Conservation (phyloP, 30 jellyfish, hydroid and myxozoan species). For the Turritopsis rubra region DNA sequence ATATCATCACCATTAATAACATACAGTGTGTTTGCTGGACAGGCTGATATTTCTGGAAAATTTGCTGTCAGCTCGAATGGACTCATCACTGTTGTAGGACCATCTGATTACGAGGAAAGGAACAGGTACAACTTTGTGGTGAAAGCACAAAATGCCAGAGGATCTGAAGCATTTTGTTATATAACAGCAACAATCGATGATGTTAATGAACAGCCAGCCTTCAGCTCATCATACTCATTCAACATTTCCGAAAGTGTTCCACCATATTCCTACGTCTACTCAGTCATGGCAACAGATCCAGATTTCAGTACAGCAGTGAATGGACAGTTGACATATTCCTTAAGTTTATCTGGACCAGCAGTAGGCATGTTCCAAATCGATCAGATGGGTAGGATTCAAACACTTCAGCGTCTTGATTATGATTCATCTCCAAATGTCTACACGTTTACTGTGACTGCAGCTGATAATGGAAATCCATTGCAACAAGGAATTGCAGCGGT, state of each 20-base stretch:
- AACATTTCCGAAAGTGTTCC: constrained; percentile 35
- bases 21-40: constrained; percentile 39
- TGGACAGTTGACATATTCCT: constrained; percentile 50
- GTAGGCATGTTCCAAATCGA: constrained; percentile 35
- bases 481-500: constrained; percentile 34
- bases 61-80: constrained; percentile 22
- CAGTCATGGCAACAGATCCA: constrained; percentile 43
- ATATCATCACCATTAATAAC: constrained; percentile 20
- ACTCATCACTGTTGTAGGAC: constrained; percentile 19
- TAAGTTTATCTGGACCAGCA: constrained; percentile 35
- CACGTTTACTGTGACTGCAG: constrained; percentile 35
- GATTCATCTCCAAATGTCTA: constrained; percentile 19
- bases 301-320: constrained; percentile 30
- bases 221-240: constrained; percentile 35
- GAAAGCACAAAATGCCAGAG: constrained; percentile 52
- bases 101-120: constrained; percentile 38
- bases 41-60: constrained; percentile 10
- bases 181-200: constrained; percentile 34
- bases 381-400: constrained; percentile 30
- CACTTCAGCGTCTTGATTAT: constrained; percentile 34
- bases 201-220: constrained; percentile 51
- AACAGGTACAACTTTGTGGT: constrained; percentile 31
- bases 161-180: constrained; percentile 32
- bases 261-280: constrained; percentile 14
- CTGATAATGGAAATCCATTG: constrained; percentile 59